Evolutionary conservation across 2,888 invertebrate genomes (phyloP).

Genomic region (Xylota segnis): DNA sequence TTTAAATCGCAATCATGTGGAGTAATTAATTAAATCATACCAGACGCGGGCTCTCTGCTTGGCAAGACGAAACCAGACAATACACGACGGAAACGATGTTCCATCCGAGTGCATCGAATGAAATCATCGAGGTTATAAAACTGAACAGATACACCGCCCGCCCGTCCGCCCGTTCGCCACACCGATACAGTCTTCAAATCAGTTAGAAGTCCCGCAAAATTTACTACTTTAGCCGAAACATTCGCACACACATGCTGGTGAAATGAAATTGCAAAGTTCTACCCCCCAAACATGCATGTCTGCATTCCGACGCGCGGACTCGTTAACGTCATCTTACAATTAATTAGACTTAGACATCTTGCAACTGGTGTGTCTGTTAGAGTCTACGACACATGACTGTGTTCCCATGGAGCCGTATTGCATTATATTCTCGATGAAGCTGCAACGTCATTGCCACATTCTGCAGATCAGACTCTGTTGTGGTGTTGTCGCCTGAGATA

Average conservation of each 20-base stretch:
- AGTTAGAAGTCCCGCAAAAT: constrained; percentile 40
- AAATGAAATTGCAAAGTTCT: not conserved
- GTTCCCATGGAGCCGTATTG: constrained; percentile 35
- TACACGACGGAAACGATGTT: constrained; percentile 35
- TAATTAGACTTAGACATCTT: constrained; percentile 69
- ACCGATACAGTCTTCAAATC: constrained; percentile 6
- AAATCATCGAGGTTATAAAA: constrained; percentile 42
- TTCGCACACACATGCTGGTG: not conserved
- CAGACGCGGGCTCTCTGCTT: not conserved
- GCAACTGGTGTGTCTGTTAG: constrained; percentile 64
- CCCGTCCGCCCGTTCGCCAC: not conserved
- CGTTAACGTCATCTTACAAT: constrained; percentile 71
- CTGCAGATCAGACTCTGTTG: constrained; percentile 11
- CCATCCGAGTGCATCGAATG: constrained; percentile 41
- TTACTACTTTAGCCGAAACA: not conserved
- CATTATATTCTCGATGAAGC: constrained; percentile 18
- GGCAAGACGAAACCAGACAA: constrained; percentile 27
- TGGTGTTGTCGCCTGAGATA: constrained; percentile 21
- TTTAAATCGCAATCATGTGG: constrained; percentile 54
- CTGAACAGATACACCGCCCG: not conserved
- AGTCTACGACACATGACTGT: constrained; percentile 45
- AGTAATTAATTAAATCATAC: constrained; percentile 44
- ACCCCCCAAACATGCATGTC: constrained; percentile 40
- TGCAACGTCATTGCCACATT: constrained; percentile 49
- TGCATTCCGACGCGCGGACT: constrained; percentile 59